Conservation (phyloP, 2,113 vertebrate genomes). For the Entelurus aequoreus region DNA sequence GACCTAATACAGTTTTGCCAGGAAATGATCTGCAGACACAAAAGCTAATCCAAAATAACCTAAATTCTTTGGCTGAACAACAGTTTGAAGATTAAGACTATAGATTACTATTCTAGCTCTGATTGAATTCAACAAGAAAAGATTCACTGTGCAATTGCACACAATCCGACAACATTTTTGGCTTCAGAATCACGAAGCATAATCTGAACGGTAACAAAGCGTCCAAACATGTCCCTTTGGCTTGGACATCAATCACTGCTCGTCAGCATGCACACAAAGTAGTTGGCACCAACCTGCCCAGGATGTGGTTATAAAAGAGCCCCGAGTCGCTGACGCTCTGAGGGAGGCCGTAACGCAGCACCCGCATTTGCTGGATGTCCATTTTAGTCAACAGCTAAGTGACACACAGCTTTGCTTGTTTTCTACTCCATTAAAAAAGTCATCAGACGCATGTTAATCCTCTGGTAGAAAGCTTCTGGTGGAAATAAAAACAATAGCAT, state of each 20-base stretch:
- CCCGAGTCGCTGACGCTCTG: slow-evolving; percentile 72
- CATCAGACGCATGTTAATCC: slow-evolving; percentile 28
- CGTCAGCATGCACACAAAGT: slow-evolving; percentile 12
- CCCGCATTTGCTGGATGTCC: slow-evolving; percentile 58
- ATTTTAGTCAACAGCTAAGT: slow-evolving; percentile 39
- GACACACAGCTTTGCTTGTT: slow-evolving; percentile 12
- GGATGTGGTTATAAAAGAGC: slow-evolving; percentile 56
- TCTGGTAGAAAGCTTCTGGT: neutral
- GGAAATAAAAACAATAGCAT: slow-evolving; percentile 5
- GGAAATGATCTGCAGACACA: slow-evolving; percentile 7
- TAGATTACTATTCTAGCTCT: slow-evolving; percentile 59
- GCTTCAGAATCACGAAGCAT: neutral
- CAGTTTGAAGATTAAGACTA: slow-evolving; percentile 54
- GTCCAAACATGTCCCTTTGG: neutral
- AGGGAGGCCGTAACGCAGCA: slow-evolving; percentile 64
- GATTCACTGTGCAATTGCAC: slow-evolving; percentile 26
- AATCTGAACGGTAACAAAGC: neutral
- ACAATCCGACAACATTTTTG: neutral
- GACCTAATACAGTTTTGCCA: neutral
- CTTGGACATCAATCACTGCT: slow-evolving; percentile 10
- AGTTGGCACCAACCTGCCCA: slow-evolving; percentile 60
- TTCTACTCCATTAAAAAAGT: slow-evolving; percentile 14
- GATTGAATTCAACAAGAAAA: slow-evolving; percentile 47
- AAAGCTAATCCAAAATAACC: slow-evolving; percentile 45
- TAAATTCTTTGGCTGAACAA: slow-evolving; percentile 25